These are phyloP conservation scores for Hippocampus guttulatus DNA, from an alignment of 2,113 vertebrate genomes.

Conservation along the genomic window DNA sequence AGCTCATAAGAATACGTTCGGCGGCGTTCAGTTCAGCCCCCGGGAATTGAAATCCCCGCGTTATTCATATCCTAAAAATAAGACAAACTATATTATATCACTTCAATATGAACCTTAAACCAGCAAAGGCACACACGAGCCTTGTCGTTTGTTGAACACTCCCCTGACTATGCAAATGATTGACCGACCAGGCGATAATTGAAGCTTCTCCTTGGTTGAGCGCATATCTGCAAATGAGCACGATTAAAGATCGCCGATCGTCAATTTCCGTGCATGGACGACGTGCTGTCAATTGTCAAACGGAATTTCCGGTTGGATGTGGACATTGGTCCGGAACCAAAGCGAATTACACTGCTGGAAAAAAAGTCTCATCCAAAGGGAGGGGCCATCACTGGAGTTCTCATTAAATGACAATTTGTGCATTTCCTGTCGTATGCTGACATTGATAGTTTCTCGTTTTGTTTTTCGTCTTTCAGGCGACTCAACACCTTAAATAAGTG, in stretches of 20 bases:
- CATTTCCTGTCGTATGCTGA: conserved; percentile 14
- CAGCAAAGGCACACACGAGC: too few species aligned
- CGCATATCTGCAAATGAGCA: too few species aligned
- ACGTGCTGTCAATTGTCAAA: conserved; percentile 8
- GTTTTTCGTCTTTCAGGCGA: conserved; percentile 76
- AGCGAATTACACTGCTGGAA: conserved; percentile 23
- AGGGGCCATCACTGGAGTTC: conserved; percentile 15
- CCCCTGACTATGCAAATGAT: too few species aligned
- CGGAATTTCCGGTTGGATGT: conserved; percentile 23
- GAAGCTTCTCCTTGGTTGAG: too few species aligned
- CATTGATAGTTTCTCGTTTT: conserved; percentile 2
- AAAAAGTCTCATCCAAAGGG: conserved; percentile 24
- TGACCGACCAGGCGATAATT: too few species aligned
- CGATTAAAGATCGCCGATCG: not conserved
- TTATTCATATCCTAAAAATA: too few species aligned
- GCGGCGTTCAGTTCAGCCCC: too few species aligned
- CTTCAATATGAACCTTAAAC: too few species aligned
- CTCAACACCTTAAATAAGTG: conserved; percentile 97
- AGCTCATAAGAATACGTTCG: too few species aligned
- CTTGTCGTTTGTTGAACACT: too few species aligned
- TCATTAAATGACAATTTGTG: conserved; percentile 18
- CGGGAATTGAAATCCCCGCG: too few species aligned
- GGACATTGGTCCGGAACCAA: not conserved
- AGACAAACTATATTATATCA: too few species aligned
- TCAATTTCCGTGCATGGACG: not conserved